Percentiles rank a stretch among this genome's conserved stretches.
Conservation (phyloP, 2,113 vertebrate genomes). For the Polypterus senegalus region DNA sequence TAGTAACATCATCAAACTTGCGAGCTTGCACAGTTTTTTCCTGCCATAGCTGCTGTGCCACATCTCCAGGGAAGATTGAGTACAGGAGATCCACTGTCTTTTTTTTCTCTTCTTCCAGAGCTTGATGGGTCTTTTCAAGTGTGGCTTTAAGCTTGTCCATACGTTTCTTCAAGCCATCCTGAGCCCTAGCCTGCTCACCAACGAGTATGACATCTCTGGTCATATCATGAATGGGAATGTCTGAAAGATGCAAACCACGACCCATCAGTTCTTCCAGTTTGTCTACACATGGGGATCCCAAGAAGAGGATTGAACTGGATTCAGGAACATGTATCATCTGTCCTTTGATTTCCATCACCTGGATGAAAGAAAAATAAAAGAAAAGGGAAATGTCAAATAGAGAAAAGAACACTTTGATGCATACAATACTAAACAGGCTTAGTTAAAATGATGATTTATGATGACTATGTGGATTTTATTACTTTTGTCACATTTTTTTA, state of each 20-base stretch:
- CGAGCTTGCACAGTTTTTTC: constrained; percentile 82
- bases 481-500: no score
- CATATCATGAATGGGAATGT: constrained; percentile 94
- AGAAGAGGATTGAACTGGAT: constrained; percentile 80
- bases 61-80: constrained; percentile 93
- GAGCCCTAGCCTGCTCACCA: constrained; percentile 92
- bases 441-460: background rate
- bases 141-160: constrained; percentile 98
- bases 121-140: constrained; percentile 81
- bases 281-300: constrained; percentile 94
- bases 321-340: constrained; percentile 96
- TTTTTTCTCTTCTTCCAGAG: constrained; percentile 92
- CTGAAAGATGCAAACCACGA: constrained; percentile 83
- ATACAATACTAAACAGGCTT: background rate
- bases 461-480: background rate
- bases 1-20: constrained; percentile 94
- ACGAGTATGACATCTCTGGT: constrained; percentile 92
- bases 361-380: constrained; percentile 22
- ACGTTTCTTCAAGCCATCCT: constrained; percentile 91
- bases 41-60: constrained; percentile 93
- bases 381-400: background rate
- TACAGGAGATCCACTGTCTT: constrained; percentile 92
- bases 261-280: constrained; percentile 96
- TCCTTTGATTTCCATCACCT: constrained; percentile 98
- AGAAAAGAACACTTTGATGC: background rate